A percentile compares a stretch with the other conserved stretches of the same genome.
Conservation (phyloP, 2,888 invertebrate species). For the Pachliopta kotzebuea region DNA sequence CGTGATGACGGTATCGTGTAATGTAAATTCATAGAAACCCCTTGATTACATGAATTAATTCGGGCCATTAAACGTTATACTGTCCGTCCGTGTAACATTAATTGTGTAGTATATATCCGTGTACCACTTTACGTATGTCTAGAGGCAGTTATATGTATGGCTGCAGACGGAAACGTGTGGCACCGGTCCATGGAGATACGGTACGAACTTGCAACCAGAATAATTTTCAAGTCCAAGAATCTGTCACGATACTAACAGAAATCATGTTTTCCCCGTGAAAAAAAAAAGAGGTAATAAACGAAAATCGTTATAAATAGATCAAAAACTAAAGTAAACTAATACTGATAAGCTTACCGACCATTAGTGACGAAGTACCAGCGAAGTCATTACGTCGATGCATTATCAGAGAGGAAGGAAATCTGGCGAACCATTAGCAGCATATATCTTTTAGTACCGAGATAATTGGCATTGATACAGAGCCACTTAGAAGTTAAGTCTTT, state of each 20-base stretch:
- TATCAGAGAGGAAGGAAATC: constrained; percentile 1
- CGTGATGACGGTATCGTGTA: not conserved
- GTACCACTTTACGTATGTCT: constrained; percentile 16
- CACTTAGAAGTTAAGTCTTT: constrained; percentile 5
- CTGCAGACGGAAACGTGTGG: constrained; percentile 8
- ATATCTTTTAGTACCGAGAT: constrained; percentile 5
- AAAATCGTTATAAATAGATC: not conserved
- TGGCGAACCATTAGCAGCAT: constrained; percentile 3
- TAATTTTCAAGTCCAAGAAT: no score
- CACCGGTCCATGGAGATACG: constrained; percentile 2
- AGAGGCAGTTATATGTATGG: constrained; percentile 7
- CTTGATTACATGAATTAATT: constrained; percentile 18
- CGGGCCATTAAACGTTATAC: not conserved
- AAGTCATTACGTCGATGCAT: not conserved
- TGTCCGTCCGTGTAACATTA: constrained; percentile 12
- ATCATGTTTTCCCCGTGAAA: no score
- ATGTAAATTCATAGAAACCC: constrained; percentile 9
- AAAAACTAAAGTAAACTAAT: not conserved
- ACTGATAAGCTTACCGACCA: not conserved
- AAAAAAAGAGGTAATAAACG: not conserved
- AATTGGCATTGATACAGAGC: constrained; percentile 7
- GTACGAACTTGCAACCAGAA: not conserved
- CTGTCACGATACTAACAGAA: no score
- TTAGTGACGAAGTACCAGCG: not conserved
- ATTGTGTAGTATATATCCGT: constrained; percentile 21